Evolutionary conservation across 2,797 vertebrate species (phyloP).

Genomic region (Cirrhinus mrigala): DNA sequence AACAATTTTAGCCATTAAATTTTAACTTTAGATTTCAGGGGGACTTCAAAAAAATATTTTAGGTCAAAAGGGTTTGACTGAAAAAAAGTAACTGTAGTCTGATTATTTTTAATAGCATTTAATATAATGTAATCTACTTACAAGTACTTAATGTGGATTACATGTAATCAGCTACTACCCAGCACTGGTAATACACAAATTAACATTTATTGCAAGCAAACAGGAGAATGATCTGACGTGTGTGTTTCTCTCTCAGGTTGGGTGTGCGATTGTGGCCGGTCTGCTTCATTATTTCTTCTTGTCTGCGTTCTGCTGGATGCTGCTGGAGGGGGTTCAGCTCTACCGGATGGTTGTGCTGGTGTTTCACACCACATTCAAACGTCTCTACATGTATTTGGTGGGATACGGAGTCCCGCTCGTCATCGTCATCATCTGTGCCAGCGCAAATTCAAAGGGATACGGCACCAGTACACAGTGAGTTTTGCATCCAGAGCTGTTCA

Average conservation of each 20-base stretch:
- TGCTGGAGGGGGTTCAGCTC: constrained; percentile 86
- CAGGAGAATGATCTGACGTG: not conserved
- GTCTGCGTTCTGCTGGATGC: constrained; percentile 87
- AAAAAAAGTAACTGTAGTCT: no score
- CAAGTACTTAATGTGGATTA: no score
- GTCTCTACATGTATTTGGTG: constrained; percentile 72
- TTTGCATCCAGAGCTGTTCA: constrained; percentile 36
- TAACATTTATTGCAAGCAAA: not conserved
- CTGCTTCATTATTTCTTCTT: constrained; percentile 86
- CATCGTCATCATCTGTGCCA: constrained; percentile 80
- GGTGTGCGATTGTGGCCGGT: constrained; percentile 82
- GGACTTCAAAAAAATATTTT: no score
- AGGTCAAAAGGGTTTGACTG: no score
- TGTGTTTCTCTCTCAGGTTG: constrained; percentile 69
- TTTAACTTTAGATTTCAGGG: no score
- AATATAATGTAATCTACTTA: no score
- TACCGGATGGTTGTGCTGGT: constrained; percentile 89
- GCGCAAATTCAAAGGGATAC: constrained; percentile 70
- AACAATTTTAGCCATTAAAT: no score
- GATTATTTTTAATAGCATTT: no score
- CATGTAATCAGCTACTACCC: no score
- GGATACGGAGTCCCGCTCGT: constrained; percentile 83
- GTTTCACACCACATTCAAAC: constrained; percentile 80
- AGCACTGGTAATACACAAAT: no score
- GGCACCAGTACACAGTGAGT: constrained; percentile 81